These are phyloP conservation scores for Dolichomitus sp. DNA, from an alignment of 2,888 invertebrate species.

Conservation along the genomic window DNA sequence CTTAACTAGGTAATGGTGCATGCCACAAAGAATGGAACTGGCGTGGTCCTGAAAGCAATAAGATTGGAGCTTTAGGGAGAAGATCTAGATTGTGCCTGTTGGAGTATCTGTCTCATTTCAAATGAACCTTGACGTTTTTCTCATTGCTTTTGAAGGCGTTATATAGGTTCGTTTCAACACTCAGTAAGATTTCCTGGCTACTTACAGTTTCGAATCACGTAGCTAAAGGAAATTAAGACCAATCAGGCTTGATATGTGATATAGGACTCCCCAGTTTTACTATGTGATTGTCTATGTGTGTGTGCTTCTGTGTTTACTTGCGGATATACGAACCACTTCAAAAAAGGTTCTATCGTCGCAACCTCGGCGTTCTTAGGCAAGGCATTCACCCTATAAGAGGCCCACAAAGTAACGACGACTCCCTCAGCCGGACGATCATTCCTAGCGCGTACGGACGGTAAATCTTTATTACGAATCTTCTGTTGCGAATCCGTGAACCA, in stretches of 20 bases:
- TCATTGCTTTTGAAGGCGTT: conserved; percentile 32
- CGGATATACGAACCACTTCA: background rate
- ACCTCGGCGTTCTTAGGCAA: conserved; percentile 15
- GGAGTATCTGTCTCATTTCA: conserved; percentile 28
- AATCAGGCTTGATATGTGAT: conserved; percentile 79
- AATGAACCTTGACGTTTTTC: conserved; percentile 48
- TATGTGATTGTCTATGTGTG: background rate
- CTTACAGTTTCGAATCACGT: conserved; percentile 77
- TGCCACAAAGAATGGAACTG: background rate
- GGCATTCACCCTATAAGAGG: background rate
- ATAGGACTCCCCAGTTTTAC: conserved; percentile 62
- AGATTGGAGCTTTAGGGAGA: background rate
- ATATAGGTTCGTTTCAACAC: background rate
- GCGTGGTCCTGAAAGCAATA: background rate
- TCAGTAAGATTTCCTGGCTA: conserved; percentile 27
- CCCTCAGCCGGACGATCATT: conserved; percentile 66
- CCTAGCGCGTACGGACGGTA: conserved; percentile 74
- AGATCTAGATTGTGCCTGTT: background rate
- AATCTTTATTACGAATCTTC: conserved; percentile 77
- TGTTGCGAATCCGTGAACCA: conserved; percentile 69
- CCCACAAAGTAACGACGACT: conserved; percentile 1
- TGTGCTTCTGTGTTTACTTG: background rate
- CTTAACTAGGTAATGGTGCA: conserved; percentile 7
- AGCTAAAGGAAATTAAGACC: conserved; percentile 78
- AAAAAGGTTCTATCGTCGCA: conserved; percentile 15